These are phyloP conservation scores for Hemibagrus guttatus DNA, from an alignment of 2,797 vertebrate genomes.

Conservation along the genomic window DNA sequence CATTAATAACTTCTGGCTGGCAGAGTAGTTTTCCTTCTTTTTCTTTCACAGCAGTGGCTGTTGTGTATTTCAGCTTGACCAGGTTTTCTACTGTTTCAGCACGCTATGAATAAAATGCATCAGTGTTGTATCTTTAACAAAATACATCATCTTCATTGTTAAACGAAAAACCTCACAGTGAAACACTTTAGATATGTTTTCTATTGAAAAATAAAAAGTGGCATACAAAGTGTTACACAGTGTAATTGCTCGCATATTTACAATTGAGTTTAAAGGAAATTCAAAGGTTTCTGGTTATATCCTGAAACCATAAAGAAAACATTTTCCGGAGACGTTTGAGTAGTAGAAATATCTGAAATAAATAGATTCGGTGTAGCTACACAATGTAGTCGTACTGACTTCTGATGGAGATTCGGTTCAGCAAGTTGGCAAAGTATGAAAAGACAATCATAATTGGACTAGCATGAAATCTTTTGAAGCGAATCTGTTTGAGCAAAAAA, in stretches of 20 bases:
- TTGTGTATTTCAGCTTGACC: slow-evolving; percentile 78
- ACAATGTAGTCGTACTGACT: background rate
- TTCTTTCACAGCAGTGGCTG: slow-evolving; percentile 84
- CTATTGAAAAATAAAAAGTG: background rate
- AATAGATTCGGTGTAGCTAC: background rate
- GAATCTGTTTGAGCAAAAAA: background rate
- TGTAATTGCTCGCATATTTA: background rate
- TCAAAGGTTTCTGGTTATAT: background rate
- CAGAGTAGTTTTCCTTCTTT: slow-evolving; percentile 84
- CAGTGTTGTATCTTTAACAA: no score
- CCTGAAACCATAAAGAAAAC: background rate
- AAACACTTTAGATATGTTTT: background rate
- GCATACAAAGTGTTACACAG: background rate
- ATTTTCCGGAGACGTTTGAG: background rate
- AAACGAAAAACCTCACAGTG: background rate
- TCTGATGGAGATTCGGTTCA: background rate
- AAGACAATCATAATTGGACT: background rate
- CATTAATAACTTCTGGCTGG: slow-evolving; percentile 79
- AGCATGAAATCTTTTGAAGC: background rate
- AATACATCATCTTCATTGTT: background rate
- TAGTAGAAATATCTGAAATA: background rate
- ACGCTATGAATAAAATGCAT: slow-evolving; percentile 66
- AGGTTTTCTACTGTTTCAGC: slow-evolving; percentile 78
- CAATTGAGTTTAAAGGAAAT: background rate
- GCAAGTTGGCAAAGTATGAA: background rate